Conservation (phyloP, 2,113 vertebrate species). For the Leucoraja erinaceus region DNA sequence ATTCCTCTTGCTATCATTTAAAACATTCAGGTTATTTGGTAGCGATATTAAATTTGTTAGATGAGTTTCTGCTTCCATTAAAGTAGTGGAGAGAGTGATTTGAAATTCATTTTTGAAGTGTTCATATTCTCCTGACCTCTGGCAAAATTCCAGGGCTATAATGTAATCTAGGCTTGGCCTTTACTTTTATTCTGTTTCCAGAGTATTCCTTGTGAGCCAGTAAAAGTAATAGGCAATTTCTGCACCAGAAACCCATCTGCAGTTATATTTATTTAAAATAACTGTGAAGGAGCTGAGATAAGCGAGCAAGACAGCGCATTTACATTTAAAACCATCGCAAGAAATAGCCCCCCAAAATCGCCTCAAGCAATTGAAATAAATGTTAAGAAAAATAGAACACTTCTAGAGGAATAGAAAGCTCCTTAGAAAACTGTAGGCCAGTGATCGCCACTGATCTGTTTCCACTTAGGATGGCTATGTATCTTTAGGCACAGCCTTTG, state of each 20-base stretch:
- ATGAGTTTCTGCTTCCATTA: not conserved
- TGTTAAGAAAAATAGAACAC: not conserved
- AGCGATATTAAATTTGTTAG: not conserved
- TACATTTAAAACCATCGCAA: not conserved
- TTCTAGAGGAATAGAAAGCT: not conserved
- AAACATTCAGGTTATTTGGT: not conserved
- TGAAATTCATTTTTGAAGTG: not conserved
- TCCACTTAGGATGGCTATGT: conserved; percentile 47
- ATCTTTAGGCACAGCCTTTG: conserved; percentile 48
- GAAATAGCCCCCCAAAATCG: not conserved
- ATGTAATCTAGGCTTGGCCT: not conserved
- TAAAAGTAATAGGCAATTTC: conserved; percentile 23
- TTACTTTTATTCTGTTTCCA: not conserved
- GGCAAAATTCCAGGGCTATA: conserved; percentile 5
- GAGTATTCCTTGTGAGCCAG: not conserved
- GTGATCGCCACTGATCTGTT: conserved; percentile 43
- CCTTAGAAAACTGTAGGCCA: conserved; percentile 44
- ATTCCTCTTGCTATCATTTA: not conserved
- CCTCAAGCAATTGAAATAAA: not conserved
- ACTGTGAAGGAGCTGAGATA: conserved; percentile 27
- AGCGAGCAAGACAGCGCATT: not conserved
- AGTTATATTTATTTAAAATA: conserved; percentile 35
- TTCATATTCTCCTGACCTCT: not conserved
- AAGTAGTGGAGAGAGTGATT: not conserved
- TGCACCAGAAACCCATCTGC: conserved; percentile 10